These are phyloP conservation scores for Achatina immaculata DNA, from an alignment of 1,140 invertebrate species.

Conservation along the genomic window DNA sequence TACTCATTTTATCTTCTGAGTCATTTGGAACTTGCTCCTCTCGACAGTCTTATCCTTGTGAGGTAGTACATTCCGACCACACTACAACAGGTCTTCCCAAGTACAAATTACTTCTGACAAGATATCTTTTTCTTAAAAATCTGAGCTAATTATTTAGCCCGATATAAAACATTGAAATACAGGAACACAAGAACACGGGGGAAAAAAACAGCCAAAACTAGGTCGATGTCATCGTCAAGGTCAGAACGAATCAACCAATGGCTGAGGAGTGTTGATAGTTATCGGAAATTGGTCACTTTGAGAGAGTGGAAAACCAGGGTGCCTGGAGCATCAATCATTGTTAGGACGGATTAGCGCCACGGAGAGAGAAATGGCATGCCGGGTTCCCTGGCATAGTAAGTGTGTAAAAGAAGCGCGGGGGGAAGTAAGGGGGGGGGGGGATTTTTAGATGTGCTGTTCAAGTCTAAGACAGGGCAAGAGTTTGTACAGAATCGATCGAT, in stretches of 20 bases:
- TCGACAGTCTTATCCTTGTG: too few relatives aligned
- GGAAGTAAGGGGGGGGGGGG: neutral
- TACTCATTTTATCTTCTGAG: too few relatives aligned
- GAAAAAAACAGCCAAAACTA: neutral
- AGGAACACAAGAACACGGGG: too few relatives aligned
- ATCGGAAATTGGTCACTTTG: constrained; percentile 28
- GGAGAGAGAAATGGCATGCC: constrained; percentile 1
- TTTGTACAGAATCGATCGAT: constrained; percentile 10
- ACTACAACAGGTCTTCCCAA: too few relatives aligned
- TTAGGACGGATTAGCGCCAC: constrained; percentile 14
- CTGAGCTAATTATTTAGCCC: too few relatives aligned
- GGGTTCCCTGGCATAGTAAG: neutral
- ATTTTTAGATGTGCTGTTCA: neutral
- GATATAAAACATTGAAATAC: too few relatives aligned
- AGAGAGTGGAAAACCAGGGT: constrained; percentile 2
- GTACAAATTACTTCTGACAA: too few relatives aligned
- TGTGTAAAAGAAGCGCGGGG: neutral
- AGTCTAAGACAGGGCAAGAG: neutral
- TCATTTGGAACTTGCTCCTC: too few relatives aligned
- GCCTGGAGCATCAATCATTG: constrained; percentile 22
- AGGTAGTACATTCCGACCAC: too few relatives aligned
- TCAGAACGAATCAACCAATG: constrained; percentile 8
- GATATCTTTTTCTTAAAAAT: too few relatives aligned
- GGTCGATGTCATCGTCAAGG: neutral
- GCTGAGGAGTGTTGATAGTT: constrained; percentile 5